These are phyloP conservation scores for Beaufortia kweichowensis DNA, from an alignment of 2,113 vertebrate genomes.

Conservation along the genomic window DNA sequence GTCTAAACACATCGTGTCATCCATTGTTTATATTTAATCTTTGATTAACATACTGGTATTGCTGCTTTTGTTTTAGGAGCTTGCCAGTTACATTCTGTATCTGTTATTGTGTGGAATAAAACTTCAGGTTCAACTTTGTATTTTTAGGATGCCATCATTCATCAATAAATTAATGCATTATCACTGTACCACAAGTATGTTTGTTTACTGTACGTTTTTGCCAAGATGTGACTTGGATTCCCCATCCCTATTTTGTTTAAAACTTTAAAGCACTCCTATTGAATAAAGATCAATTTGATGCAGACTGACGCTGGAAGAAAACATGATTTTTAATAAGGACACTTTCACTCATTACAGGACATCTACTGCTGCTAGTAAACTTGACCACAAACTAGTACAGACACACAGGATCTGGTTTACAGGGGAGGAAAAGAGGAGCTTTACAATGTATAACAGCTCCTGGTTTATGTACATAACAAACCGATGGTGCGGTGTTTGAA, in stretches of 20 bases:
- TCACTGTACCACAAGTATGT: no score
- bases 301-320: constrained; percentile 22
- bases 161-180: no score
- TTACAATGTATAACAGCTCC: constrained; percentile 8
- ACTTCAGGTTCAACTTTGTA: constrained; percentile 3
- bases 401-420: not conserved
- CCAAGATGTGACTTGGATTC: no score
- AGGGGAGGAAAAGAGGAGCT: constrained; percentile 11
- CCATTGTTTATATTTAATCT: no score
- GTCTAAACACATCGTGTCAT: no score
- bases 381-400: not conserved
- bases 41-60: no score
- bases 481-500: constrained; percentile 15
- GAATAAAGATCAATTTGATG: not conserved
- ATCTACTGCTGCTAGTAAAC: not conserved
- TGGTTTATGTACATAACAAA: constrained; percentile 41
- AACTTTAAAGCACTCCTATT: no score
- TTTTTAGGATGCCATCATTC: not conserved
- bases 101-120: not conserved
- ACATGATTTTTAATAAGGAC: constrained; percentile 48
- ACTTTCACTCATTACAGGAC: constrained; percentile 45
- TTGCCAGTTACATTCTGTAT: no score
- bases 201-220: no score
- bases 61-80: no score
- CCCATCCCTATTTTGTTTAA: no score